Percentiles rank a stretch among this genome's conserved stretches.
Evolutionary conservation across 2,797 vertebrate genomes (phyloP).

Genomic region (Corythornis leucogaster): DNA sequence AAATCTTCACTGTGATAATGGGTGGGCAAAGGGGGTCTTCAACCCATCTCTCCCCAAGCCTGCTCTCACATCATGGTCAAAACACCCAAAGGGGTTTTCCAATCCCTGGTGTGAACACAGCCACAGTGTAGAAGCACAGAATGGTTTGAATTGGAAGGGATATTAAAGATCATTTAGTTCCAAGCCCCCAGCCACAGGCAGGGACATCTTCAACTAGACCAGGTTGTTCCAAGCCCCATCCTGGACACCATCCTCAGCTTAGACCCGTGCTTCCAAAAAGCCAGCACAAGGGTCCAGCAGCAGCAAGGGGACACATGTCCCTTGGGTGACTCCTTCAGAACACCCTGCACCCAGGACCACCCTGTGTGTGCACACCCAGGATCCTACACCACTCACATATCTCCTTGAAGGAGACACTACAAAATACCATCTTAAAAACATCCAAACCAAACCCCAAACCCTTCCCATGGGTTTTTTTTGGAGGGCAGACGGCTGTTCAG

Average conservation of each 20-base stretch:
- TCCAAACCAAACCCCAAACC: neutral
- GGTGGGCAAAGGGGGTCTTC: neutral
- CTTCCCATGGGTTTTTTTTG: neutral
- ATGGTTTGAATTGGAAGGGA: neutral
- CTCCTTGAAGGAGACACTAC: neutral
- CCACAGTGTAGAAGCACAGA: rapidly evolving
- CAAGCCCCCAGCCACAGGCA: neutral
- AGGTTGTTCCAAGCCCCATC: neutral
- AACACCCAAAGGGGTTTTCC: neutral
- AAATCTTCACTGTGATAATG: rapidly evolving
- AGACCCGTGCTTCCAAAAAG: neutral
- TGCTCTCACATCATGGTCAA: neutral
- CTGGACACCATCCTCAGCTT: neutral
- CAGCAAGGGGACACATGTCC: neutral
- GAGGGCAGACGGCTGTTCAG: neutral
- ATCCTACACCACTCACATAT: rapidly evolving
- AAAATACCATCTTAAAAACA: neutral
- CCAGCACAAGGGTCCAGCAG: neutral
- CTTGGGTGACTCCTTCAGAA: neutral
- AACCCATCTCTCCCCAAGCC: neutral
- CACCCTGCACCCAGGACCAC: neutral
- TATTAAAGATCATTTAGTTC: neutral
- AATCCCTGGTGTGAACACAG: rapidly evolving
- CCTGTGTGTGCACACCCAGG: neutral
- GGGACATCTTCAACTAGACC: neutral